Conservation (phyloP, 1,140 invertebrate genomes). For the Drosophila persimilis region DNA sequence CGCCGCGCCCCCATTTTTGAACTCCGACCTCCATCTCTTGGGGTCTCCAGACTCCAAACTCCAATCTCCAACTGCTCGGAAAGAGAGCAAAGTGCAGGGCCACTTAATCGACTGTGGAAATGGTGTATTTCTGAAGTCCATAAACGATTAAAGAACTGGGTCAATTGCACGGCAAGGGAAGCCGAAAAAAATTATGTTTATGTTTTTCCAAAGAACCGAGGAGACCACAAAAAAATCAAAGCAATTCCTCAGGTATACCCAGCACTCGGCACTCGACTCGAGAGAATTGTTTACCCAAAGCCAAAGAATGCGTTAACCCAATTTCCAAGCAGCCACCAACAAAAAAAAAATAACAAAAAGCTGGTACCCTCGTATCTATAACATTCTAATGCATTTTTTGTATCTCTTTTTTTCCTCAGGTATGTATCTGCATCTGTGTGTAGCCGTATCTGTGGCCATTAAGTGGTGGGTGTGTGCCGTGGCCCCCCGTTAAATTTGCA, state of each 20-base stretch:
- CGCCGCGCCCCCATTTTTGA: background rate
- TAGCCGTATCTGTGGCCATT: background rate
- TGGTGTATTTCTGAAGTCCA: conserved; percentile 14
- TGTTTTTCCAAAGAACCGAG: conserved; percentile 44
- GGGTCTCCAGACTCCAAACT: conserved; percentile 9
- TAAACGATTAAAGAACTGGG: conserved; percentile 47
- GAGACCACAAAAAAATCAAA: conserved; percentile 47
- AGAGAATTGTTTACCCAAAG: conserved; percentile 43
- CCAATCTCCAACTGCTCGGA: conserved; percentile 16
- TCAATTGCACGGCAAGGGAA: conserved; percentile 58
- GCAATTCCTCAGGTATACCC: conserved; percentile 53
- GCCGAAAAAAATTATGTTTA: conserved; percentile 61
- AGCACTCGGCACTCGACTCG: conserved; percentile 25
- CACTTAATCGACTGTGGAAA: conserved; percentile 72
- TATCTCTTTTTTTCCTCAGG: conserved; percentile 56
- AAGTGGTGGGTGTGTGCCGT: conserved; percentile 41
- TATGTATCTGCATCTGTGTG: conserved; percentile 56
- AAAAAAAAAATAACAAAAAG: background rate
- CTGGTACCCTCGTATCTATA: conserved; percentile 16
- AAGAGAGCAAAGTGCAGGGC: conserved; percentile 44
- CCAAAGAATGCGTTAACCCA: conserved; percentile 63
- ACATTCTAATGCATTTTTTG: conserved; percentile 66
- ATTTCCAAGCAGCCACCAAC: conserved; percentile 32
- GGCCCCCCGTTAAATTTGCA: conserved; percentile 58
- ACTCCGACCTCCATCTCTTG: conserved; percentile 10